These are phyloP conservation scores for Syngnathus rostellatus DNA, from an alignment of 2,797 vertebrate species.

Conservation along the genomic window DNA sequence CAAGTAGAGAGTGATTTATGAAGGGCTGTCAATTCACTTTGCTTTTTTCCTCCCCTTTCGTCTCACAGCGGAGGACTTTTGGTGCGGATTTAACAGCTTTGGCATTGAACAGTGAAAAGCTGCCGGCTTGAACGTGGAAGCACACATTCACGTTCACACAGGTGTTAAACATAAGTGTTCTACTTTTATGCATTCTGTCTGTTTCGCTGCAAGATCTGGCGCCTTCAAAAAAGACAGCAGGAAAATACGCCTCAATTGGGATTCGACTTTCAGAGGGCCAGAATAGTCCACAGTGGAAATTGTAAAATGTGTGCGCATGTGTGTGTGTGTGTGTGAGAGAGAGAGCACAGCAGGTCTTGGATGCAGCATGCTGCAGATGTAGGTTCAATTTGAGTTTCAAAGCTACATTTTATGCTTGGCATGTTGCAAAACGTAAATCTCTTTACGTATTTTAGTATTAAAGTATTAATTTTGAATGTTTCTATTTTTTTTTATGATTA, in stretches of 20 bases:
- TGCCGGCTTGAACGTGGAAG: conserved; percentile 37
- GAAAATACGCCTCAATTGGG: conserved; percentile 26
- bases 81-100: conserved; percentile 53
- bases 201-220: conserved; percentile 14
- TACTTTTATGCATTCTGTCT: conserved; percentile 37
- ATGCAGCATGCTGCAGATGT: background rate
- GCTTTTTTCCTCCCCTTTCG: conserved; percentile 15
- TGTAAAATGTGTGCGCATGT: background rate
- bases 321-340: background rate
- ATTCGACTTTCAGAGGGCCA: conserved; percentile 30
- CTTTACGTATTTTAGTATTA: background rate
- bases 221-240: conserved; percentile 18
- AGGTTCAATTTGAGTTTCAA: background rate
- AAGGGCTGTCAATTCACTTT: conserved; percentile 38
- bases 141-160: conserved; percentile 37
- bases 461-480: no score
- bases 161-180: conserved; percentile 59
- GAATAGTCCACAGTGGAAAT: background rate
- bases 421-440: background rate
- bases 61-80: conserved; percentile 40
- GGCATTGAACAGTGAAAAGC: conserved; percentile 46
- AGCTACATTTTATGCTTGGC: background rate
- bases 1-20: conserved; percentile 54
- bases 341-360: background rate
- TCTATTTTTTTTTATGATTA: no score